Evolutionary conservation across 2,797 vertebrate genomes (phyloP), one percentile per base, ranked within the genome.

Genomic region (Ctenosaura bakeri): DNA sequence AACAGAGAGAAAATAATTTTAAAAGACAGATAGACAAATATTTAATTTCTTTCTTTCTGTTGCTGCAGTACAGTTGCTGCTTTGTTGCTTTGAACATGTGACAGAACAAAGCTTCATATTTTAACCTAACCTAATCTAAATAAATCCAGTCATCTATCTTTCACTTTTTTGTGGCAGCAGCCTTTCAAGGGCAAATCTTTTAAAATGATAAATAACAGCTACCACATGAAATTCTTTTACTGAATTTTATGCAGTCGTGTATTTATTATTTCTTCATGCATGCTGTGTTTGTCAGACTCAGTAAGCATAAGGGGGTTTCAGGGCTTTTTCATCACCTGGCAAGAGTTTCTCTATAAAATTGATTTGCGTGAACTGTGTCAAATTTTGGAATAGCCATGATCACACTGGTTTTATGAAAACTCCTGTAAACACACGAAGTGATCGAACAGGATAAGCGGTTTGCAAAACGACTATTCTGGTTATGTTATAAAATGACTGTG

Each of bases 401-500:
- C 73, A 32, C 32, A 64, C 32, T 59, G 56, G 54, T 80, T 85
- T 71, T 35, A 80, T 73, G 38, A 59, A 80, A 81, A 80, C 26
- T 16, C 12, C 62, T 89, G 46, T 85, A 89, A 89, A 79, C 46
- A 38, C 26, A 54, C 2, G 16, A 85, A 71, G 35, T 54, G 62
- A 22, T 12, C 50, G 50, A 80, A 73, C n/a, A 54, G 24, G 64
- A 71, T n/a, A 80, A 26, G 46, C 64, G 32, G 35, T 85, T 85
- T 71, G 64, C 52, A 16, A 54, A 85, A 35, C n/a, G 32, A 32
- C n/a, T 24, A 64, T 85, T 90, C 54, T 42, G 50, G 26, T 71
- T 52, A 10, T 56, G n/a, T 85, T 46, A 85, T 90, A 85, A 77
- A 90, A 90, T 35, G 50, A 56, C 29, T 73, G 64, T 56, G 54